Percentiles rank a stretch among this genome's conserved stretches.
phyloP scores from a whole-genome alignment of 92 coral and sea anemone genomes.

The Zoanthus gigantus region DNA sequence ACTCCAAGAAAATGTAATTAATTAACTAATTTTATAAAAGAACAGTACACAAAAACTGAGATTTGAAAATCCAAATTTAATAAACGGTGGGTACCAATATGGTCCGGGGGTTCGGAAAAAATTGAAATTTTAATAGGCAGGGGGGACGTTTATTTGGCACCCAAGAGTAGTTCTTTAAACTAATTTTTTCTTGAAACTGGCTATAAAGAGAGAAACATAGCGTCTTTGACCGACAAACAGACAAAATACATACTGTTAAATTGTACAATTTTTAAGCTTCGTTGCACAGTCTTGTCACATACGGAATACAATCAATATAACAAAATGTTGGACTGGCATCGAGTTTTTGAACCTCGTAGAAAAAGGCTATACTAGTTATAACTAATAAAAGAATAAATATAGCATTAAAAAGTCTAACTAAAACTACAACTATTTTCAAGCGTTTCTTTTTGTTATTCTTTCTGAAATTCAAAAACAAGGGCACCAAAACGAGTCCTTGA shows the following conservation, averaged over 20 bases:
- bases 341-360: constrained; percentile 34
- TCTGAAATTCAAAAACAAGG: constrained; percentile 5
- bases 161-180: no score
- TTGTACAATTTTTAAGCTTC: background rate
- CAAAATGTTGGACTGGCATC: constrained; percentile 16
- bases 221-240: background rate
- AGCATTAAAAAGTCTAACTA: background rate
- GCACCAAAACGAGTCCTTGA: constrained; percentile 40
- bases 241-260: background rate
- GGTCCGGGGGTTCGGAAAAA: no score
- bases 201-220: background rate
- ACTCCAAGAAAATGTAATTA: no score
- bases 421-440: background rate
- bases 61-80: no score
- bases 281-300: constrained; percentile 33
- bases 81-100: no score
- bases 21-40: no score
- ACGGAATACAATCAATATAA: constrained; percentile 40
- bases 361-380: constrained; percentile 1
- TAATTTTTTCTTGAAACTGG: no score
- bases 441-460: background rate
- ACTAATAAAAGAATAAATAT: background rate
- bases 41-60: no score
- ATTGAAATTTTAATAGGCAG: no score
- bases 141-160: no score